phyloP scores from a whole-genome alignment of 2,797 vertebrate species.

The Aulostomus chinensis region DNA sequence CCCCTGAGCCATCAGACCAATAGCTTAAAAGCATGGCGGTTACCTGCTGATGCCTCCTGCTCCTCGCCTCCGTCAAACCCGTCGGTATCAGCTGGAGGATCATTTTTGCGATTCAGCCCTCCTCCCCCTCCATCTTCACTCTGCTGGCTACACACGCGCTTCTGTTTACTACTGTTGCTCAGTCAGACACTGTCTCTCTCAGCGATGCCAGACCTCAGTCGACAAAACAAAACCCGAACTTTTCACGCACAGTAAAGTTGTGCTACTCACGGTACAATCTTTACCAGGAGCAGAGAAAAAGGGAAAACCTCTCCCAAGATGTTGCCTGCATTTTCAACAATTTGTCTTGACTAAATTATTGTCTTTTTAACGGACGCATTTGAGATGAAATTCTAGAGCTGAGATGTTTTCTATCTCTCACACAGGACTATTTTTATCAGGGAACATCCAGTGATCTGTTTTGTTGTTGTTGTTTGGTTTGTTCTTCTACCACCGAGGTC shows the following conservation, averaged over 20 bases:
- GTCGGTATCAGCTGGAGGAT: no score
- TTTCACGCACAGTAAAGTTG: neutral
- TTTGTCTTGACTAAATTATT: neutral
- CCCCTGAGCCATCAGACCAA: no score
- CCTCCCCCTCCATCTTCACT: conserved; percentile 38
- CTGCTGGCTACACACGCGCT: conserved; percentile 56
- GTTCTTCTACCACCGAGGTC: neutral
- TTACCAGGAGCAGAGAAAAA: no score
- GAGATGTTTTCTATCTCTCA: neutral
- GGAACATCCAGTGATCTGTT: conserved; percentile 9
- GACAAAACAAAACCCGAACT: neutral
- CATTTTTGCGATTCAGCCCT: conserved; percentile 23
- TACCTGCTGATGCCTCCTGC: no score
- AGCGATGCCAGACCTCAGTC: conserved; percentile 47
- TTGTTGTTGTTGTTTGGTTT: no score
- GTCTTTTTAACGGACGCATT: no score
- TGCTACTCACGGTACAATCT: no score
- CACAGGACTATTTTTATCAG: neutral
- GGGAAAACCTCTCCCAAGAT: no score
- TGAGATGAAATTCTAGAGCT: no score
- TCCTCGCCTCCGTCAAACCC: no score
- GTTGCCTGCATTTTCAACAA: neutral
- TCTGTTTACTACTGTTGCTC: conserved; percentile 78
- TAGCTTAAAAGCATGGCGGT: no score
- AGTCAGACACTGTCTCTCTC: conserved; percentile 80